phyloP scores from a whole-genome alignment of 2,113 vertebrate species.

The Petrocephalus zakoni region DNA sequence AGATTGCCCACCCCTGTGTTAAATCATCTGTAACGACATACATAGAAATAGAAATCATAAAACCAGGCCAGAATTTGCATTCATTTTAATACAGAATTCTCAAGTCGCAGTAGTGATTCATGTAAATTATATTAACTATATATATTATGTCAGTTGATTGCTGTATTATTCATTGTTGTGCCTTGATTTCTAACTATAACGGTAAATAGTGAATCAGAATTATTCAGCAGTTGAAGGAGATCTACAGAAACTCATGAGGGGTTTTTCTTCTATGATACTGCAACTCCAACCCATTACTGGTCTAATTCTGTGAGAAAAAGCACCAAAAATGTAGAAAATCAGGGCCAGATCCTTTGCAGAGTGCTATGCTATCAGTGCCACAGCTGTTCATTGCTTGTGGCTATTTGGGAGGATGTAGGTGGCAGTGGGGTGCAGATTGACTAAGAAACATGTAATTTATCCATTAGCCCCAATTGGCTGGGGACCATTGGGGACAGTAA shows the following conservation, averaged over 20 bases:
- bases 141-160: not conserved
- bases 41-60: too few relatives aligned
- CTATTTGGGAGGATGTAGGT: not conserved
- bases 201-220: not conserved
- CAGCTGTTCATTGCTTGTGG: not conserved
- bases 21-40: too few relatives aligned
- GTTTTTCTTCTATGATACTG: not conserved
- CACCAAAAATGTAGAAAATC: not conserved
- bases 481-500: not conserved
- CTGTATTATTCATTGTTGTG: too few relatives aligned
- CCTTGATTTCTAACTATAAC: not conserved
- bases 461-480: not conserved
- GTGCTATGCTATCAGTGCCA: not conserved
- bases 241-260: not conserved
- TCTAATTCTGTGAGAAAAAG: not conserved
- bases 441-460: not conserved
- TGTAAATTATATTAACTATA: not conserved
- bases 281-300: not conserved
- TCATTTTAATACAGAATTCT: not conserved
- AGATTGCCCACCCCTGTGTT: too few relatives aligned
- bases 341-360: not conserved
- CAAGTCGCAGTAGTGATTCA: not conserved
- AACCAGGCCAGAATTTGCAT: not conserved
- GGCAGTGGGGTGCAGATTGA: not conserved
- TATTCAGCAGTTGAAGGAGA: not conserved